A percentile compares a stretch with the other conserved stretches of the same genome.
Evolutionary conservation across 2,797 vertebrate species (phyloP).

Genomic region (Delichon dasypus): DNA sequence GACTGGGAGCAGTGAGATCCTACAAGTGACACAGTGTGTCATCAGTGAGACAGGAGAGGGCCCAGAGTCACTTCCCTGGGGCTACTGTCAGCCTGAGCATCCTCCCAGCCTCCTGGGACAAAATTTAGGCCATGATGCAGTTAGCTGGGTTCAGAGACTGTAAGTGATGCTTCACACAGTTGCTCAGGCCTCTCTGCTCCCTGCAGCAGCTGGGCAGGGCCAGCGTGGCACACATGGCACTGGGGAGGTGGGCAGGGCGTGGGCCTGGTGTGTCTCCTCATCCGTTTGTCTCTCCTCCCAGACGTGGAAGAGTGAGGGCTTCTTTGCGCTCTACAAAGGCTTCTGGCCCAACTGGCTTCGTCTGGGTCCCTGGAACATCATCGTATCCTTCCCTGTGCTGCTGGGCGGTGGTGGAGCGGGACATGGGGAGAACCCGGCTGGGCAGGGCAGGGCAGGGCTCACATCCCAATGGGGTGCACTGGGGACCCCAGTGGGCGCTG

Average conservation of each 20-base stretch:
- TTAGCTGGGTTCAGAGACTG: background rate
- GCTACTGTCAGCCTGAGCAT: background rate
- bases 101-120: background rate
- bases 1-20: background rate
- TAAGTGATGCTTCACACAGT: background rate
- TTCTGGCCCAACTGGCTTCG: slow-evolving; percentile 99
- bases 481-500: background rate
- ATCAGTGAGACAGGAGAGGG: background rate
- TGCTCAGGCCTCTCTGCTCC: background rate
- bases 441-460: background rate
- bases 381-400: slow-evolving; percentile 87
- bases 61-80: background rate
- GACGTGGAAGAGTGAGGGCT: slow-evolving; percentile 95
- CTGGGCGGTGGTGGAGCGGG: background rate
- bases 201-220: background rate
- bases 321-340: slow-evolving; percentile 96
- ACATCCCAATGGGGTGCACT: background rate
- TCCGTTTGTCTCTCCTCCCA: slow-evolving; percentile 52
- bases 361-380: slow-evolving; percentile 97
- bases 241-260: background rate
- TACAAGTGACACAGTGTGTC: fast-evolving
- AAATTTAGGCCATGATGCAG: background rate
- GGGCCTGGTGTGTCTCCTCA: background rate
- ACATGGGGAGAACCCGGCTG: background rate
- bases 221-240: fast-evolving